These are phyloP conservation scores for Pseudopipra pipra DNA, from an alignment of 2,113 vertebrate genomes.

Conservation along the genomic window DNA sequence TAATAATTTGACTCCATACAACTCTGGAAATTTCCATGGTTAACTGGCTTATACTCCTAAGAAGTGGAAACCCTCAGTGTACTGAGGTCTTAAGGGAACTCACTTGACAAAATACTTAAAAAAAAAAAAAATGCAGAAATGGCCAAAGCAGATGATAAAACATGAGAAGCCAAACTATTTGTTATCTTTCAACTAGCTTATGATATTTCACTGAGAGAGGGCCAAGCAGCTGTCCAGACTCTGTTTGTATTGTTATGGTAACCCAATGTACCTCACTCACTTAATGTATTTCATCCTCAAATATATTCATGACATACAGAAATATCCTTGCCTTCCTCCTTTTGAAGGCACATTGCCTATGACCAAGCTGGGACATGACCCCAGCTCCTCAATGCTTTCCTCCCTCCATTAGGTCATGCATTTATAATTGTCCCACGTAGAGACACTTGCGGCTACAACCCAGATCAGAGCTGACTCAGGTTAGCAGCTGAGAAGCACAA, in stretches of 20 bases:
- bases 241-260: background rate
- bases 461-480: background rate
- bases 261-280: background rate
- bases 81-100: background rate
- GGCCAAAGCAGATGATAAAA: background rate
- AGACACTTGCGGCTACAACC: background rate
- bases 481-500: background rate
- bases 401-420: background rate
- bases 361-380: background rate
- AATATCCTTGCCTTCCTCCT: background rate
- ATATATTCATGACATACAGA: background rate
- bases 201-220: background rate
- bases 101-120: background rate
- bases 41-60: slow-evolving; percentile 6
- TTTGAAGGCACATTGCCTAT: background rate
- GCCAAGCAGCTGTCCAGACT: background rate
- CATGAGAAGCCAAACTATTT: background rate
- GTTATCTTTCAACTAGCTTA: background rate
- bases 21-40: slow-evolving; percentile 16
- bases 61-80: background rate
- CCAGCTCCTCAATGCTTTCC: background rate
- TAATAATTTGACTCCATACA: slow-evolving; percentile 39
- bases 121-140: background rate
- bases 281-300: background rate
- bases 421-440: background rate